phyloP scores from a whole-genome alignment of 2,113 vertebrate genomes.

The Nematolebias whitei region DNA sequence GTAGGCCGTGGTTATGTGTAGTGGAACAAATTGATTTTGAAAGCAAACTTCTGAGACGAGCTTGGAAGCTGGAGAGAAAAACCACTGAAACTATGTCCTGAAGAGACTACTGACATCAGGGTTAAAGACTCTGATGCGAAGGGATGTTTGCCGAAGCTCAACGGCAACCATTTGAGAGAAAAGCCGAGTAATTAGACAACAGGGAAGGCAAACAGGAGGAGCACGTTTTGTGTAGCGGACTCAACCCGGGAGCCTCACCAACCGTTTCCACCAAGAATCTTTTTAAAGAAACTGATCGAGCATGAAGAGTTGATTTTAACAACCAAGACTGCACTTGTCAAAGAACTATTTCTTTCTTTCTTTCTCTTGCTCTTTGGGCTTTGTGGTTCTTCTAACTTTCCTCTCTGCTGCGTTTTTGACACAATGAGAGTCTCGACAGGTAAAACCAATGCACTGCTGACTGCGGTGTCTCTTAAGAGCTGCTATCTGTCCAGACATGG shows the following conservation, averaged over 20 bases:
- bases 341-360: constrained; percentile 5
- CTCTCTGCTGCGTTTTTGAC: constrained; percentile 49
- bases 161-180: constrained; percentile 2
- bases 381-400: constrained; percentile 37
- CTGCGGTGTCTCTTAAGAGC: constrained; percentile 30
- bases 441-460: constrained; percentile 50
- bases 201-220: neutral
- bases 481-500: constrained; percentile 26
- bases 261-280: neutral
- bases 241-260: neutral
- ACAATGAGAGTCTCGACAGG: constrained; percentile 52
- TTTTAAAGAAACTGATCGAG: constrained; percentile 24
- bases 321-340: constrained; percentile 25
- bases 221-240: neutral
- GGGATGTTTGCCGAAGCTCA: constrained; percentile 1
- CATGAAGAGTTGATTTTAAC: constrained; percentile 22
- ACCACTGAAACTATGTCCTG: neutral
- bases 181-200: constrained; percentile 17
- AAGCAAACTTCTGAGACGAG: constrained; percentile 28
- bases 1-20: constrained; percentile 18
- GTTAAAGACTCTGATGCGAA: constrained; percentile 28
- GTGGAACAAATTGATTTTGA: constrained; percentile 52
- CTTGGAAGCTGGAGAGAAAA: constrained; percentile 13
- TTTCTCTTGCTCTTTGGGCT: constrained; percentile 26
- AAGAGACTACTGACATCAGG: constrained; percentile 16